Base-by-base conservation (phyloP, 2,797 vertebrate genomes). In the Gobionotothen gibberifrons region DNA sequence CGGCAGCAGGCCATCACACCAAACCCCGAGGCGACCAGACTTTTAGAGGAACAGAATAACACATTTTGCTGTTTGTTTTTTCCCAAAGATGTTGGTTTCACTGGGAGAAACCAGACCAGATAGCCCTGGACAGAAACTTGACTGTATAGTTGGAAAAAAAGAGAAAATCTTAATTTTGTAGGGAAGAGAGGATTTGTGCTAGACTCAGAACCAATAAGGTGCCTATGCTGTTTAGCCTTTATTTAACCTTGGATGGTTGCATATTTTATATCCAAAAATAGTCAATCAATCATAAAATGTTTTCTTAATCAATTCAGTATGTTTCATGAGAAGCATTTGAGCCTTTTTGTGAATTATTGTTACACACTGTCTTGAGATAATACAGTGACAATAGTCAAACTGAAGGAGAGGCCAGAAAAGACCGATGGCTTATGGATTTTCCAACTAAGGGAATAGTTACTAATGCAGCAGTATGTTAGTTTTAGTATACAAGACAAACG, bases 51-150 rank as follows among this genome's bases (percentile, higher is more conserved):
- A 56, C 48, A 36, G 52, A 21, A 74, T 73, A 53, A 78, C 47
- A 70, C 42, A 71, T 48, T 21, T 71, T 57, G 58, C 55, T 36
- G 2, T 61, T 79, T 65, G 51, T 72, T 63, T 74, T 74, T 60
- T 61, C 46, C 43, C 22, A 69, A 19, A 79, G 60, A 69, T 66
- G 69, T 47, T 52, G 14, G 13, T 69, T 74, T 74, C 16, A 79
- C 12, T 12, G 49, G 12, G 55, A 63, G 44, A 61, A 73, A n/a
- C 42, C 7, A 36, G 10, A 74, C 22, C 32, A 66, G 78, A 77
- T 10, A 51, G 52, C 69, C 43, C 63, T 32, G 51, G 13, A 62
- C 36, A 46, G 6, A 17, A 32, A 17, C 10, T 22, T 39, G n/a
- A 48, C 32, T 26, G 17, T 53, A 19, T 2, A 16, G 15, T 53